A percentile compares a stretch with the other conserved stretches of the same genome.
phyloP scores from a whole-genome alignment of 2,113 vertebrate species.

The Manacus vitellinus region DNA sequence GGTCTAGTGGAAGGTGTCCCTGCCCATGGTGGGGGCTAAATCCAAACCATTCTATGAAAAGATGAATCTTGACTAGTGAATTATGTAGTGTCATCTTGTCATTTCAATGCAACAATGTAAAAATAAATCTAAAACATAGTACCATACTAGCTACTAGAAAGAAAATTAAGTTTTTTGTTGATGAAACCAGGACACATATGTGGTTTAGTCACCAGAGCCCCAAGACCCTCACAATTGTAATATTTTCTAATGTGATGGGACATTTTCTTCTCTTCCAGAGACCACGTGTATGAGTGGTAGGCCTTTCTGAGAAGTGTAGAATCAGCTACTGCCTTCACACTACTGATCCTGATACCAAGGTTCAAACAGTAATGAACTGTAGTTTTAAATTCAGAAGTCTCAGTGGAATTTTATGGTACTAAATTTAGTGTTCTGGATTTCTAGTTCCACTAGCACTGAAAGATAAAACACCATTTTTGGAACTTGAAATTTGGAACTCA shows the following conservation, averaged over 20 bases:
- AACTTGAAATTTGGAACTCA: neutral
- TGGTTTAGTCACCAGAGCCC: neutral
- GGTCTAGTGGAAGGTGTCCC: neutral
- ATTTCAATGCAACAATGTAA: neutral
- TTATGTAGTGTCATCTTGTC: neutral
- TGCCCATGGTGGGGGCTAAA: neutral
- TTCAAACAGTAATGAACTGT: fast-evolving
- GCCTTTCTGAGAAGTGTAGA: neutral
- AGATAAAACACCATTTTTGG: neutral
- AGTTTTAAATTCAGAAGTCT: neutral
- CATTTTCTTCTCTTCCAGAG: neutral
- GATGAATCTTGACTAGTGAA: neutral
- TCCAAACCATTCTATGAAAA: neutral
- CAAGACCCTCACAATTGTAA: neutral
- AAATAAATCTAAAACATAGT: neutral
- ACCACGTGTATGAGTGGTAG: neutral
- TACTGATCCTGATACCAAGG: neutral
- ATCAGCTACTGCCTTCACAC: neutral
- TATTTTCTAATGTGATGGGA: neutral
- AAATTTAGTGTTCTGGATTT: neutral
- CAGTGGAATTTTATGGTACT: neutral
- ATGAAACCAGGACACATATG: fast-evolving
- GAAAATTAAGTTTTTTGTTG: neutral
- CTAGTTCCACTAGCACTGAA: neutral
- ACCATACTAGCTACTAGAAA: neutral